phyloP scores from a whole-genome alignment of 1,140 invertebrate species.

The Bombus pascuorum region DNA sequence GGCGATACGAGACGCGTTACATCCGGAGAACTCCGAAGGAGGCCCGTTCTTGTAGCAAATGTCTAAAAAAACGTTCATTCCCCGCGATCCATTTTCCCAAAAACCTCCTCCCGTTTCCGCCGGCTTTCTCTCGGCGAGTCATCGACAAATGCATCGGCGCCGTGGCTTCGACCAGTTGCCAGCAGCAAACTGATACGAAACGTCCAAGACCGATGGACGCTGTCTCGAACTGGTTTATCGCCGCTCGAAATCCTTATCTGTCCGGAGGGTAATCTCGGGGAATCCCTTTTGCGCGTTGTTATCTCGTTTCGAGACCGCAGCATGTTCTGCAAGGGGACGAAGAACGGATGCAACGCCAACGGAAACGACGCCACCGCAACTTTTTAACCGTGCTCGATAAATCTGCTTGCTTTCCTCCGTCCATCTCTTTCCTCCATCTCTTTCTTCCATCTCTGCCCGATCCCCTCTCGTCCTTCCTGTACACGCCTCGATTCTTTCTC shows the following conservation, averaged over 20 bases:
- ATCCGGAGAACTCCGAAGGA: not conserved
- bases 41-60: not conserved
- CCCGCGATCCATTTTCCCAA: not conserved
- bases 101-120: not conserved
- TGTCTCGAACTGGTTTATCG: slow-evolving; percentile 61
- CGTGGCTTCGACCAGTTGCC: slow-evolving; percentile 10
- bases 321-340: slow-evolving; percentile 13
- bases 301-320: slow-evolving; percentile 60
- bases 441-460: not conserved
- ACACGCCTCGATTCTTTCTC: not conserved
- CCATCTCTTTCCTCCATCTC: not conserved
- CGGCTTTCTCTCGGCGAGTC: not conserved
- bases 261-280: slow-evolving; percentile 72
- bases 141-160: slow-evolving; percentile 40
- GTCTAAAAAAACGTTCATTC: not conserved
- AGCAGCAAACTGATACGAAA: slow-evolving; percentile 54
- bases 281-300: slow-evolving; percentile 72
- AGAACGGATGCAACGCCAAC: too few relatives aligned
- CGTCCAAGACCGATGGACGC: slow-evolving; percentile 61
- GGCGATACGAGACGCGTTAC: not conserved
- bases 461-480: not conserved
- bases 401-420: slow-evolving; percentile 49
- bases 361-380: slow-evolving; percentile 59
- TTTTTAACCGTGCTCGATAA: slow-evolving; percentile 71
- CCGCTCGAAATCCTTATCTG: slow-evolving; percentile 69